These are phyloP conservation scores for Lophotriccus pileatus DNA, from an alignment of 2,797 vertebrate genomes.

Conservation along the genomic window DNA sequence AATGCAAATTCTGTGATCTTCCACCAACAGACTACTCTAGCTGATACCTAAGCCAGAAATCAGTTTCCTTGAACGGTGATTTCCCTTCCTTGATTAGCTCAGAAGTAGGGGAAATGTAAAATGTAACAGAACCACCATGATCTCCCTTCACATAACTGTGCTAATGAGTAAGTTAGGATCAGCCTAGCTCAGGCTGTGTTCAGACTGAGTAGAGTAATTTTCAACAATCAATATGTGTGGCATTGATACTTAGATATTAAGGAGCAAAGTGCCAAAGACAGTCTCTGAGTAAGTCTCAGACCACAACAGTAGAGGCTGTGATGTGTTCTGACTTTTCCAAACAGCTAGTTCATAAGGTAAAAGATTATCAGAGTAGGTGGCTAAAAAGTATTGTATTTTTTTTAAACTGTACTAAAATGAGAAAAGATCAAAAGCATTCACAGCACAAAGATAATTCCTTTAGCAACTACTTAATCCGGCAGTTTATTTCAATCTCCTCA, in stretches of 20 bases:
- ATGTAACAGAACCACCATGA: background rate
- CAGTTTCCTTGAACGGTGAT: accelerated
- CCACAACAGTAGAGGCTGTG: background rate
- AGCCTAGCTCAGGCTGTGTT: background rate
- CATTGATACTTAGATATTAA: background rate
- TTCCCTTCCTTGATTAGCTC: background rate
- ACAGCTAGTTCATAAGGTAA: background rate
- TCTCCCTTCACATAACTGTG: background rate
- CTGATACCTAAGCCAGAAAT: background rate
- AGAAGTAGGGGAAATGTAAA: background rate
- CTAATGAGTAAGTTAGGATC: background rate
- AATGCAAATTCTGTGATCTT: background rate
- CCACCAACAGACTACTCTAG: background rate
- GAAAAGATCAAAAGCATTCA: background rate
- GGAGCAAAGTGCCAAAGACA: background rate
- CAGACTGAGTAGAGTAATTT: background rate
- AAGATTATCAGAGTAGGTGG: background rate
- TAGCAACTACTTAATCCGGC: background rate
- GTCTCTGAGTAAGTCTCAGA: background rate
- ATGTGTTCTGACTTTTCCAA: background rate
- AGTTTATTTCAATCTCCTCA: background rate
- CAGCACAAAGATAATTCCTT: background rate
- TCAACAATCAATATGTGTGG: background rate
- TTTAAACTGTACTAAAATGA: background rate
- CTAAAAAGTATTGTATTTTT: background rate